Conservation (phyloP, 2,113 vertebrate species). For the Rissa tridactyla region DNA sequence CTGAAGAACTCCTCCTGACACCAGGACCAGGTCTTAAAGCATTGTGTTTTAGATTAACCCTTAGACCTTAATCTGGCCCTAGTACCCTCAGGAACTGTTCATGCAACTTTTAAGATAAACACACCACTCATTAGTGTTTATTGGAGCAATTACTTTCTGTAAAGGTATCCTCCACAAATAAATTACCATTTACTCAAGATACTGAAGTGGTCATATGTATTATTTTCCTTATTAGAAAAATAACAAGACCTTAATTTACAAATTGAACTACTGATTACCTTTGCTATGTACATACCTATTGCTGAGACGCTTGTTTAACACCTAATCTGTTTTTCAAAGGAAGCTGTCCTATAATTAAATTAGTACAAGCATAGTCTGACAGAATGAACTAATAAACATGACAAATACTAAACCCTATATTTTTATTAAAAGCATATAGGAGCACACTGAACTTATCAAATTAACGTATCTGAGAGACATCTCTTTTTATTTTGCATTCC, state of each 20-base stretch:
- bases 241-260: not conserved
- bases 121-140: slow-evolving; percentile 57
- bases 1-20: not conserved
- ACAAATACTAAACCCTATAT: not conserved
- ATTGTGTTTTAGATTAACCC: slow-evolving; percentile 69
- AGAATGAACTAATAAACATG: slow-evolving; percentile 29
- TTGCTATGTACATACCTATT: not conserved
- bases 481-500: not conserved
- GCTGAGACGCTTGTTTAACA: slow-evolving; percentile 1
- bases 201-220: not conserved
- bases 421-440: not conserved
- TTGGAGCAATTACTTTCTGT: slow-evolving; percentile 64
- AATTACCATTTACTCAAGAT: slow-evolving; percentile 34
- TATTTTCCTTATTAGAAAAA: slow-evolving; percentile 47
- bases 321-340: slow-evolving; percentile 32
- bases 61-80: slow-evolving; percentile 52
- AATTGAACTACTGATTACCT: slow-evolving; percentile 2
- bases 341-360: slow-evolving; percentile 9
- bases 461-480: not conserved
- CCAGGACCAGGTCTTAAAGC: slow-evolving; percentile 11
- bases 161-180: slow-evolving; percentile 66
- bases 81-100: slow-evolving; percentile 59
- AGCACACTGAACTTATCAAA: not conserved
- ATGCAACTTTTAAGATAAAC: slow-evolving; percentile 67
- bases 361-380: not conserved